A percentile compares a stretch with the other conserved stretches of the same genome.
Conservation (phyloP, 1,140 invertebrate species). For the Anoplolepis gracilipes region DNA sequence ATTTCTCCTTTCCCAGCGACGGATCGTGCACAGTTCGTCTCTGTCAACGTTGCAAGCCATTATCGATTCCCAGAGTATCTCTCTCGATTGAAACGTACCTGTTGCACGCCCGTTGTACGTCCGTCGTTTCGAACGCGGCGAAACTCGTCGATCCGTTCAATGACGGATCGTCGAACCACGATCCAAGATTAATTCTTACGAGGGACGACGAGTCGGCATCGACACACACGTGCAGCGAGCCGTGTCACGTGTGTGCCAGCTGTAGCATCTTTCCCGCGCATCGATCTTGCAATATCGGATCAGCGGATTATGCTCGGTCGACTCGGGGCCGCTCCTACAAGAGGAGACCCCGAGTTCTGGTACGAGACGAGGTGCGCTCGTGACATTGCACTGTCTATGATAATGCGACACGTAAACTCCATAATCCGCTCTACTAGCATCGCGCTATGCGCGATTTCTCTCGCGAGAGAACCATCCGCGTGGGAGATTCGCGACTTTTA, state of each 20-base stretch:
- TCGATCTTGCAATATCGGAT: conserved; percentile 70
- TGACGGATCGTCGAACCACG: conserved; percentile 51
- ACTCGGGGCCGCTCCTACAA: conserved; percentile 62
- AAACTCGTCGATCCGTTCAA: conserved; percentile 31
- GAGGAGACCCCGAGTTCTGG: conserved; percentile 49
- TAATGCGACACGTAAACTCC: conserved; percentile 76
- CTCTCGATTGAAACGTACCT: background rate
- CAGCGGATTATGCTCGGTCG: conserved; percentile 67
- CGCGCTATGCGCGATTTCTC: conserved; percentile 56
- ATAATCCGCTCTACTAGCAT: conserved; percentile 67
- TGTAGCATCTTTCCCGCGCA: conserved; percentile 25
- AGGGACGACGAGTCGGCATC: conserved; percentile 50
- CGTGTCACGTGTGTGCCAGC: conserved; percentile 59
- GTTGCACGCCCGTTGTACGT: background rate
- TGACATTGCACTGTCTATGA: conserved; percentile 76
- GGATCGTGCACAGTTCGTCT: conserved; percentile 17
- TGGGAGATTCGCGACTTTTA: conserved; percentile 64
- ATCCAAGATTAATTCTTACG: conserved; percentile 62
- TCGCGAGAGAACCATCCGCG: conserved; percentile 55
- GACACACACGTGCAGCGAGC: conserved; percentile 44
- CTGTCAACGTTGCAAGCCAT: conserved; percentile 20
- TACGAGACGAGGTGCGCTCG: conserved; percentile 72
- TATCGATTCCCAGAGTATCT: conserved; percentile 28
- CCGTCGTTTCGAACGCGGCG: conserved; percentile 2
- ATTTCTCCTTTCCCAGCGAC: background rate